Conservation (phyloP, 2,113 vertebrate species). For the Neogobius melanostomus region DNA sequence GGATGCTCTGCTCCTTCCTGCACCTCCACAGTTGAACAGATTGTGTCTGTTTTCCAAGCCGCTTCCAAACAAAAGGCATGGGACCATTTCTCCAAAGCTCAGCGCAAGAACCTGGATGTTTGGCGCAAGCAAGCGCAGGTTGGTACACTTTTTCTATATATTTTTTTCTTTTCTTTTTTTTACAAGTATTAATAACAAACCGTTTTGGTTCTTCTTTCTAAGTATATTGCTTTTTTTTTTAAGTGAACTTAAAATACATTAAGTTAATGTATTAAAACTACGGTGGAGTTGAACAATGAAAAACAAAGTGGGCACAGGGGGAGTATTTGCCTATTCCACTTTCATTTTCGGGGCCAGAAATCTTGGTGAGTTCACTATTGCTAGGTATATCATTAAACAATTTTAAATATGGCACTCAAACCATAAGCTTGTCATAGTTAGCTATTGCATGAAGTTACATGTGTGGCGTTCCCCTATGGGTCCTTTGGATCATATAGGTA, state of each 20-base stretch:
- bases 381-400: constrained; percentile 39
- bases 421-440: constrained; percentile 16
- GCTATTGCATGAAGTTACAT: constrained; percentile 19
- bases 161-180: constrained; percentile 40
- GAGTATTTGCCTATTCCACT: neutral
- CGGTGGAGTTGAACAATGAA: too few relatives aligned
- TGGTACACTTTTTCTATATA: constrained; percentile 72
- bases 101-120: constrained; percentile 98
- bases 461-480: constrained; percentile 11
- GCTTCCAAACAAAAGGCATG: constrained; percentile 99
- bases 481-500: constrained; percentile 12
- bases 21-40: constrained; percentile 94
- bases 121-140: constrained; percentile 99
- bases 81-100: constrained; percentile 99
- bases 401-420: neutral
- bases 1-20: constrained; percentile 84
- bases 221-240: neutral
- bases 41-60: constrained; percentile 99
- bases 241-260: neutral
- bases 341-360: constrained; percentile 22
- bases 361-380: constrained; percentile 57
- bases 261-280: too few relatives aligned
- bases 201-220: constrained; percentile 18
- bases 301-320: too few relatives aligned
- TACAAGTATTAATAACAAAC: constrained; percentile 20